phyloP scores from a whole-genome alignment of 2,888 invertebrate species.

The Yponomeuta malinellus region DNA sequence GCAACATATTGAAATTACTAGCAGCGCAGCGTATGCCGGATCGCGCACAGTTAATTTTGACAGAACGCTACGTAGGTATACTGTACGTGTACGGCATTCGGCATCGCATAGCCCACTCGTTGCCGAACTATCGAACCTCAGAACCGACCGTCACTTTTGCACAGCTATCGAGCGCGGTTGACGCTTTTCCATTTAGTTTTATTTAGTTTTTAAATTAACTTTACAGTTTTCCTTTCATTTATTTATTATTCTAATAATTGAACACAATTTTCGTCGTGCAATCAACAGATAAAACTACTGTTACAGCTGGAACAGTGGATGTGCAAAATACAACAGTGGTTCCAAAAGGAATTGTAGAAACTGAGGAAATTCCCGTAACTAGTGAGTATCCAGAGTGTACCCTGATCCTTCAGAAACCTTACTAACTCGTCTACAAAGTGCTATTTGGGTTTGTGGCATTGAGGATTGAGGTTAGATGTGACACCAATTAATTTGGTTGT shows the following conservation, averaged over 20 bases:
- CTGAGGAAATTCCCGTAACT: slow-evolving; percentile 60
- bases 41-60: slow-evolving; percentile 45
- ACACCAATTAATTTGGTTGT: not conserved
- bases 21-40: slow-evolving; percentile 37
- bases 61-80: not conserved
- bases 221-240: not conserved
- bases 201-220: not conserved
- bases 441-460: slow-evolving; percentile 12
- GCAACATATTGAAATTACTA: not conserved
- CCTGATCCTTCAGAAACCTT: slow-evolving; percentile 35
- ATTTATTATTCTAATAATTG: not conserved
- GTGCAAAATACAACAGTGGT: slow-evolving; percentile 60
- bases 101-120: slow-evolving; percentile 7
- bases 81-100: not conserved
- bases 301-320: slow-evolving; percentile 59
- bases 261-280: slow-evolving; percentile 47
- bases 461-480: slow-evolving; percentile 8
- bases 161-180: slow-evolving; percentile 21
- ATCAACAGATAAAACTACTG: slow-evolving; percentile 59
- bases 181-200: not conserved
- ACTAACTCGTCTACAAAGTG: slow-evolving; percentile 17
- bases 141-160: not conserved
- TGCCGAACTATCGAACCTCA: not conserved
- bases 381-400: slow-evolving; percentile 57
- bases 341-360: slow-evolving; percentile 58